Base-by-base conservation (phyloP, 2,113 vertebrate genomes). In the Podarcis cretensis region DNA sequence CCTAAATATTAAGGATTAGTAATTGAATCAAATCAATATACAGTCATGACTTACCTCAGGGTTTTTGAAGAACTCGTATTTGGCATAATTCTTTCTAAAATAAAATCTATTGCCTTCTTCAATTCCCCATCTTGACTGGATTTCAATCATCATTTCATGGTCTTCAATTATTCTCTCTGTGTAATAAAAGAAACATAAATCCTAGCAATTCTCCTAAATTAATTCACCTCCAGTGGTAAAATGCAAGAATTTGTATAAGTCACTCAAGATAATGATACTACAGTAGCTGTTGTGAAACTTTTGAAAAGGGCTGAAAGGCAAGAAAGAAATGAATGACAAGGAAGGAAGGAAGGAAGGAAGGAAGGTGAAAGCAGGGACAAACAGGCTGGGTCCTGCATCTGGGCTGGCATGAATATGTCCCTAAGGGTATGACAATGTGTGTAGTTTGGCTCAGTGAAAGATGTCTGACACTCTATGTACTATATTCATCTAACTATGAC, bases 21-120 rank as follows among this genome's bases (percentile, higher is more conserved):
- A 21, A 77, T 21, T 10, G 43, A 66, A 57, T 35, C 37, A 76
- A 66, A 66, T 27, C 35, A 83, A 77, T 4, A 59, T 27, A 32
- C 14, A 82, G 4, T 40, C 65, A 94, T 78, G 20, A 95, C 98
- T 98, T 96, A 99, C 99, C 98, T 98, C 92, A 59, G 99, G 98
- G 92, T 98, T 99, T 97, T 98, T 99, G 97, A 99, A 99, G 96
- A 99, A 99, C 92, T 99, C 98, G 92, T 99, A 99, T 96, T 99
- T 99, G 90, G 98, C 98, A 94, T 98, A 99, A 95, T 99, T 98
- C 97, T 99, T 99, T 95, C 98, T 98, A 96, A 99, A 98, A 95
- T 97, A 98, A n/a, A 99, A 96, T 43, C 98, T 98, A 95, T 97
- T 98, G 94, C 98, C 98, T 35, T 98, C 96, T 95, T 98, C 98